Conservation (phyloP, 2,797 vertebrate genomes). For the Ataeniobius toweri region DNA sequence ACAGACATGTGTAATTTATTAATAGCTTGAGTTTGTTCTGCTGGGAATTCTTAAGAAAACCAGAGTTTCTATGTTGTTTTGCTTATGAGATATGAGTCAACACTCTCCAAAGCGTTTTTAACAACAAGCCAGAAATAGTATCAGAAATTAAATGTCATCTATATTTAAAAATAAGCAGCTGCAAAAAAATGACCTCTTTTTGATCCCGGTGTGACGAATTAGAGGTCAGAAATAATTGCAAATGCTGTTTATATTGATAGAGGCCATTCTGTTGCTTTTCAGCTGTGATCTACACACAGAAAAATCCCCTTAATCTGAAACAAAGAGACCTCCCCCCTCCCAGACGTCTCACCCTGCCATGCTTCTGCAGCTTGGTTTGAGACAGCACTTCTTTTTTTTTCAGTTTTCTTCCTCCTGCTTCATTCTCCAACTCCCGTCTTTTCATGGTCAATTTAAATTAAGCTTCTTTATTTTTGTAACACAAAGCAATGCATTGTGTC, state of each 20-base stretch:
- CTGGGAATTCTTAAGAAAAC: conserved; percentile 12
- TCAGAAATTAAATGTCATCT: background rate
- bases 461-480: conserved; percentile 20
- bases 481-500: conserved; percentile 40
- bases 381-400: conserved; percentile 11
- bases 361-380: conserved; percentile 23
- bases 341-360: conserved; percentile 11
- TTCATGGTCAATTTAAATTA: conserved; percentile 40
- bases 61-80: conserved; percentile 16
- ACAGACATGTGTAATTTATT: background rate
- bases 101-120: conserved; percentile 5
- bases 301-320: conserved; percentile 34
- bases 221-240: conserved; percentile 36
- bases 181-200: conserved; percentile 22
- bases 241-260: conserved; percentile 13
- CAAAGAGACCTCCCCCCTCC: conserved; percentile 23
- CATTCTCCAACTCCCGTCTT: conserved; percentile 11
- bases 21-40: conserved; percentile 23
- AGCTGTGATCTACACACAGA: conserved; percentile 24
- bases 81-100: background rate
- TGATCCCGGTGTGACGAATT: conserved; percentile 36
- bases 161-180: conserved; percentile 17
- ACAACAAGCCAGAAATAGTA: background rate
- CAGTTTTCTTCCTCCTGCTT: conserved; percentile 21
- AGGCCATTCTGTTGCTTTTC: conserved; percentile 26